A percentile compares a stretch with the other conserved stretches of the same genome.
These are phyloP conservation scores for Bombus fervidus DNA, from an alignment of 1,140 invertebrate species.

Conservation along the genomic window DNA sequence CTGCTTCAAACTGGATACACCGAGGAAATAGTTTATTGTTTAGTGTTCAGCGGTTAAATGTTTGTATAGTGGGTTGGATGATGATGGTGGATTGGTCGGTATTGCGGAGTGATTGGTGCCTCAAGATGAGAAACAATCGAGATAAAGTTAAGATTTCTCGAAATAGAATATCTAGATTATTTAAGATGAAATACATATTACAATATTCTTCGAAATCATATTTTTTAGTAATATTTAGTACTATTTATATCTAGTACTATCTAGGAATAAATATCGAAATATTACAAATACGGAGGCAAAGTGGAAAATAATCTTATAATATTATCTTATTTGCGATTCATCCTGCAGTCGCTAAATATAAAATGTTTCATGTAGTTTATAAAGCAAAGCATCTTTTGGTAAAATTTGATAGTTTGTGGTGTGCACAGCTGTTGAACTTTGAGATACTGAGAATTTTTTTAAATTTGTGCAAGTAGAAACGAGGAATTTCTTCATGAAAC, in stretches of 20 bases:
- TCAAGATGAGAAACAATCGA: conserved; percentile 55
- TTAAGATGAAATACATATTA: conserved; percentile 48
- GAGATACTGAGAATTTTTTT: neutral
- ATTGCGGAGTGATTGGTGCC: conserved; percentile 48
- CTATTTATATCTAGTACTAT: neutral
- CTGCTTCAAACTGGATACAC: conserved; percentile 59
- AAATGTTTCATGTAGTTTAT: neutral
- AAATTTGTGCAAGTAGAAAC: neutral
- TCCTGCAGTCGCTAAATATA: neutral
- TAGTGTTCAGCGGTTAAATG: conserved; percentile 56
- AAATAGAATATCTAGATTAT: conserved; percentile 40
- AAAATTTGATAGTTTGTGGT: neutral
- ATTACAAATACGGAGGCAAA: too few species aligned
- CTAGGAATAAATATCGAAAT: too few species aligned
- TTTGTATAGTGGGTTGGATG: conserved; percentile 46
- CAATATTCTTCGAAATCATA: neutral
- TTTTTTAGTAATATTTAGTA: neutral
- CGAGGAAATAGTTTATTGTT: conserved; percentile 74
- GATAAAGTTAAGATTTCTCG: conserved; percentile 46
- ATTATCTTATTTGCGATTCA: neutral
- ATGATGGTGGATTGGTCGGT: conserved; percentile 49
- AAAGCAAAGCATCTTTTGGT: neutral
- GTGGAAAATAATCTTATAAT: too few species aligned
- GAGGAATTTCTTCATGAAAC: conserved; percentile 44
- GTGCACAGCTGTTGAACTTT: neutral